phyloP scores from a whole-genome alignment of 2,113 vertebrate genomes.

The Sinosuthora webbiana region DNA sequence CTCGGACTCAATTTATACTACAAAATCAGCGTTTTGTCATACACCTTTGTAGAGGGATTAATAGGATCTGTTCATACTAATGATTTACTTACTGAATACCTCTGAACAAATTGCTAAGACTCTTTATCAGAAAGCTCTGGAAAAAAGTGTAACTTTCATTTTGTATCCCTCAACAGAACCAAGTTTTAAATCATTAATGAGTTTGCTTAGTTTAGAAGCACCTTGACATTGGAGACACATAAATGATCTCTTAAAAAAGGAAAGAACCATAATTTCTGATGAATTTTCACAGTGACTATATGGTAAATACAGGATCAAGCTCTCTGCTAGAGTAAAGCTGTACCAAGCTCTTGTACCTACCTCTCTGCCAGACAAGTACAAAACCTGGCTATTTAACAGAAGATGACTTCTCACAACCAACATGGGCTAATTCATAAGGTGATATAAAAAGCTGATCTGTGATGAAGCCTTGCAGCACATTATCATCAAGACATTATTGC shows the following conservation, averaged over 20 bases:
- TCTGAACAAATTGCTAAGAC: background rate
- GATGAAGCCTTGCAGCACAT: background rate
- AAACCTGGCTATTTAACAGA: background rate
- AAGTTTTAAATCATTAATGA: background rate
- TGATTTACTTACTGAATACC: background rate
- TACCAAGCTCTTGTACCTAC: background rate
- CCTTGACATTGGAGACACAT: background rate
- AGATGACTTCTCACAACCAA: background rate
- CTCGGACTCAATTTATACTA: background rate
- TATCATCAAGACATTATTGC: background rate
- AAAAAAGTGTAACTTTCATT: background rate
- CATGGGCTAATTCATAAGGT: background rate
- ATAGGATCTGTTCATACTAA: background rate
- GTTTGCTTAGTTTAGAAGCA: background rate
- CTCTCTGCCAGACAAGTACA: background rate
- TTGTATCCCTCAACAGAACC: background rate
- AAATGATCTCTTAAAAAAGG: background rate
- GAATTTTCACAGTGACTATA: background rate
- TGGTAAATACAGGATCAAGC: background rate
- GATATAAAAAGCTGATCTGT: background rate
- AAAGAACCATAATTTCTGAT: background rate
- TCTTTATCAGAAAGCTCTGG: background rate
- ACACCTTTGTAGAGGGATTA: background rate
- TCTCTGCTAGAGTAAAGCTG: background rate
- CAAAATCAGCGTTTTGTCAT: background rate